Evolutionary conservation across 2,113 vertebrate genomes (phyloP), one percentile per base, ranked within the genome.

Genomic region (Notarius quadriscutis): DNA sequence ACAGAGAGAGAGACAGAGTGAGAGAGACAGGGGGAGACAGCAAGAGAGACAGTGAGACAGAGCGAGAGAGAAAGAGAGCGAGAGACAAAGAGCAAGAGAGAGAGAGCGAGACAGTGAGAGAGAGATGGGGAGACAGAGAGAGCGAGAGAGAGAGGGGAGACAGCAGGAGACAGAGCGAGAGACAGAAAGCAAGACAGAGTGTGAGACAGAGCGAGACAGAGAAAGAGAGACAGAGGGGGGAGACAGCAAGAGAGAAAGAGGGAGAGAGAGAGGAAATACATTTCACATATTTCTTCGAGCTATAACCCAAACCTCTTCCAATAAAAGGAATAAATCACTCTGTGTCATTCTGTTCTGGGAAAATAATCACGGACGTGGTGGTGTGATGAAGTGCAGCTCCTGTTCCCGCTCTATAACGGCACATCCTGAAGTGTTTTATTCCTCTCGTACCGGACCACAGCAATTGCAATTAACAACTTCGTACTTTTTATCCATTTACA

Each of bases 131-230:
- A 34, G 34, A 34, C 34, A 34, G 34, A 51, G 15, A 6, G 48
- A 20, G 11, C 77, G 22, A 81, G 30, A 58, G 22, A 55, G 81
- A 41, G 9, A 55, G 17, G 30, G 30, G 30, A 30, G 30, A 30
- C 30, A 30, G 34, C 34, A 34, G 34, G 34, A 34, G 34, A 34
- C 34, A 41, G 34, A 41, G 2, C 2, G 2, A 22, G 53, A 22
- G 18, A 55, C 34, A 41, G 34, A 84, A 94, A 94, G 67, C 95
- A 94, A 87, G 95, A 93, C 94, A 95, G 69, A 34, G 51, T 53
- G 18, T n/a, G n/a, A n/a, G n/a, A n/a, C n/a, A 81, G 12, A 51
- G 15, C 4, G 48, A 20, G 11, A 84, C 17, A 81, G 30, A 58
- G 22, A 55, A 65, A 41, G 9, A 55, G 10, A 22, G 53, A 15